Conservation (phyloP, 2,113 vertebrate genomes). For the cattle (Bos taurus) region ARS-UCD2.0 NC_037336.1:73171501-73172000, state of each 20-base stretch:
- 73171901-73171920: background rate
- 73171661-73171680: background rate
- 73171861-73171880: background rate
- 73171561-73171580: background rate
- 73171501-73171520: background rate
- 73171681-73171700: background rate
- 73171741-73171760: background rate
- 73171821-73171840: background rate
- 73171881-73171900: background rate
- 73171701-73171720: background rate
- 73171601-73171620: background rate
- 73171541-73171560: background rate
- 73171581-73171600: background rate
- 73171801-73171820: background rate
- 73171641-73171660: background rate
- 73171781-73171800: background rate
- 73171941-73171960: background rate
- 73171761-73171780: background rate
- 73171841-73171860: slow-evolving; percentile 14
- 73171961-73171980: background rate
- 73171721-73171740: background rate
- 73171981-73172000: slow-evolving; percentile 51
- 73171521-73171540: background rate
- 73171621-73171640: background rate
- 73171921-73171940: background rate